Conservation (phyloP, 2,797 vertebrate species). For the Zalophus californianus region DNA sequence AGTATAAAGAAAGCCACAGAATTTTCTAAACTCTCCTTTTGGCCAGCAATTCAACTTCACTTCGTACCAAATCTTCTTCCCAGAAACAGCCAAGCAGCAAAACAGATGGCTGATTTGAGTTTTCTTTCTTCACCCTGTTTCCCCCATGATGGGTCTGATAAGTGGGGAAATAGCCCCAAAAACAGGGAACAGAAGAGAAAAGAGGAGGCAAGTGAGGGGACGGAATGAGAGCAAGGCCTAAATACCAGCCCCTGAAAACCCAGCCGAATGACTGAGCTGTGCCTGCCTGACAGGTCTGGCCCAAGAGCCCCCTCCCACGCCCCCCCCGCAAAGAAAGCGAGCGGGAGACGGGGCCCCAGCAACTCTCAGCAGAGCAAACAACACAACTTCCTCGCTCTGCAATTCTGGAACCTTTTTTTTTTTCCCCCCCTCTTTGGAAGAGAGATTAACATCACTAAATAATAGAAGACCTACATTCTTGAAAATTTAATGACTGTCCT, state of each 20-base stretch:
- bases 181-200: background rate
- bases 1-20: background rate
- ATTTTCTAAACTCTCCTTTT: slow-evolving; percentile 50
- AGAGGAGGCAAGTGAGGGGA: background rate
- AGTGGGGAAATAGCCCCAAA: background rate
- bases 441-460: slow-evolving; percentile 84
- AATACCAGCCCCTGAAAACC: background rate
- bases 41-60: slow-evolving; percentile 26
- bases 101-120: slow-evolving; percentile 24
- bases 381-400: slow-evolving; percentile 16
- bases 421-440: slow-evolving; percentile 59
- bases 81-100: slow-evolving; percentile 25
- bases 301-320: background rate
- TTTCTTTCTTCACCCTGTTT: background rate
- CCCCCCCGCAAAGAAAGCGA: background rate
- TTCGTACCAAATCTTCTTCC: slow-evolving; percentile 24
- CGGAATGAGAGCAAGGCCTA: background rate
- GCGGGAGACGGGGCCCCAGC: background rate
- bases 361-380: slow-evolving; percentile 10
- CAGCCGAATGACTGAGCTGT: background rate
- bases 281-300: background rate
- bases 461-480: slow-evolving; percentile 84
- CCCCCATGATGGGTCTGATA: background rate
- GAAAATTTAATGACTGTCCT: slow-evolving; percentile 86
- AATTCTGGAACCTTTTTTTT: background rate